Evolutionary conservation across 2,113 vertebrate genomes (phyloP), one percentile per base, ranked within the genome.

Genomic region (Lates calcarifer): DNA sequence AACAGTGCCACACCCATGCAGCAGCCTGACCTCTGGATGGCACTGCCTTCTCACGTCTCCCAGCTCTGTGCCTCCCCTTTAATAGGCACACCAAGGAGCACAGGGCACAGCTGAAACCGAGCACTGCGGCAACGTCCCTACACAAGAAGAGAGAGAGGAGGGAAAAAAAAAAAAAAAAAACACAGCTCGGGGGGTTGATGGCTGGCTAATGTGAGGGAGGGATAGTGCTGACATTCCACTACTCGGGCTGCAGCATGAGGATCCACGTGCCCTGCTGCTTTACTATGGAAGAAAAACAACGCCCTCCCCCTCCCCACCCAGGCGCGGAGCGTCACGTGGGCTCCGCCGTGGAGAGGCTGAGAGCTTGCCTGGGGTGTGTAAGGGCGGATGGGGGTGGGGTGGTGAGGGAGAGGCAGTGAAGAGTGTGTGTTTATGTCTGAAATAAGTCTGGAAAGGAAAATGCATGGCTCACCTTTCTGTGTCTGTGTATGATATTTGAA

Each of bases 181-280:
- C 58, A 79, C 12, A 0, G 82, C 90, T 86, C 31, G 18, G 39
- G 60, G 85, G 87, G 82, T 53, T 37, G 74, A 80, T 63, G 84
- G 79, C 77, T 74, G 61, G 69, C 70, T 85, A 63, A 83, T 74
- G 79, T 0, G 60, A 70, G 81, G 56, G 77, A 41, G 61, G 76
- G 84, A 83, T 79, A 88, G 80, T 92, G 92, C 90, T 91, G 92
- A 91, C 89, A 90, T 94, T 94, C 91, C 91, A 90, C 83, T 91
- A 92, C 92, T 81, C 35, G 47, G 47, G 89, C 84, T 93, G 90
- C 93, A 93, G 94, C 94, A 76, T 95, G 94, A 92, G 86, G 79
- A 81, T 92, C 88, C 94, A 95, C 92, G 93, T 94, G 94, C 81
- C 88, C 77, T 4, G 85, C 83, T 77, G 84, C 89, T 87, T 91